A percentile compares a stretch with the other conserved stretches of the same genome.
Conservation (phyloP, 2,797 vertebrate genomes). For the Apodemus agrarius region DNA sequence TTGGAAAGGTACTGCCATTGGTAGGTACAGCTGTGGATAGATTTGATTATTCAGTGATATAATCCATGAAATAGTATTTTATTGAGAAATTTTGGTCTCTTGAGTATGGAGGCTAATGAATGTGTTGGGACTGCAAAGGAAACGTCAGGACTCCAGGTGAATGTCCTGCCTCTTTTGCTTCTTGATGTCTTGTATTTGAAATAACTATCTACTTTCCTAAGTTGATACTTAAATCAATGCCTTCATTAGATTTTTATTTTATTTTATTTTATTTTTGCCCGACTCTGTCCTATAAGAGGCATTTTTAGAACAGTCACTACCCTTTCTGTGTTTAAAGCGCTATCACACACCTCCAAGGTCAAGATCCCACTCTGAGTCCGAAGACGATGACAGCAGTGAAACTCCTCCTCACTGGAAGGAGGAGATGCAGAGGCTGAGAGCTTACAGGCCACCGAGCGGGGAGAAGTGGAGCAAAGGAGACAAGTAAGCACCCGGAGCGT, state of each 20-base stretch:
- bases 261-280: background rate
- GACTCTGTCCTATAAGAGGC: conserved; percentile 1
- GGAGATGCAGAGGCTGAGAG: conserved; percentile 95
- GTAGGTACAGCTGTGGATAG: background rate
- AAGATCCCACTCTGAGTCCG: conserved; percentile 94
- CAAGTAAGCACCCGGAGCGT: conserved; percentile 88
- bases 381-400: conserved; percentile 95
- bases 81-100: conserved; percentile 16
- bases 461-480: conserved; percentile 99
- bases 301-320: conserved; percentile 40
- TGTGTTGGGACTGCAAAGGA: background rate
- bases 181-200: background rate
- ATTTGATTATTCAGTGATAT: conserved; percentile 8
- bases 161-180: background rate
- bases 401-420: conserved; percentile 99
- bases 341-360: conserved; percentile 97
- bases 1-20: background rate
- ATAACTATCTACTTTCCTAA: conserved; percentile 11
- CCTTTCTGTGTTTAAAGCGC: conserved; percentile 87
- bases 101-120: background rate
- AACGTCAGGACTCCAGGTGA: background rate
- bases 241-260: background rate
- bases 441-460: conserved; percentile 91
- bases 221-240: conserved; percentile 23
- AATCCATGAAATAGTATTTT: background rate